Evolutionary conservation across 2,888 invertebrate genomes (phyloP), one percentile per base, ranked within the genome.

Genomic region (Volucella zonaria): DNA sequence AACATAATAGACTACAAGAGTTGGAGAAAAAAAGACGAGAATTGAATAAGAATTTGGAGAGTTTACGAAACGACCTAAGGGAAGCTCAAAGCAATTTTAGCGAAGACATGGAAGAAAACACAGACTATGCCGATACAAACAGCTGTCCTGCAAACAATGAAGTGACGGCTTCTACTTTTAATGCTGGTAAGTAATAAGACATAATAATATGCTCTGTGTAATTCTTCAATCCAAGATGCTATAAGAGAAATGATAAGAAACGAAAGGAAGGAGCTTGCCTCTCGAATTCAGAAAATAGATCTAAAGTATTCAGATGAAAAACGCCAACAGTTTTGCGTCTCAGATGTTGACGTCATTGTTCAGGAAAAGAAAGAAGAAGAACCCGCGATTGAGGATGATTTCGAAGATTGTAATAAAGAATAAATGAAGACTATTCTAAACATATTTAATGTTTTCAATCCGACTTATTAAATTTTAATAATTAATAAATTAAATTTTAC

Each of bases 31-130:
- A 87, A 8, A 88, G 89, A 0, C 86, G 87, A 49, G 82, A 86
- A 45, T 51, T 89, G 8, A 88, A 88, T 31, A 87, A 88, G 6
- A 89, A 89, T 80, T 87, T 89, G 87, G 70, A 87, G 52, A 70
- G 64, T 1, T 61, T 89, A 12, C 87, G 88, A 52, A 79, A 85
- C 40, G 88, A 89, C 86, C 88, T 89, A 49, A 87, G 87, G 43
- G 64, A 87, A 18, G 89, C 88, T 61, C 87, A 87, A 42, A 77
- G 83, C 9, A 79, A 77, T 14, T 87, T 87, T 31, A 75, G 82
- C 42, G 76, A 75, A 0, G 87, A 86, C 59, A 62, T 87, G 9
- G 62, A 61, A 10, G 76, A 81, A 8, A 81, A 86, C 43, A 31
- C 83, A 42, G 86, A 64, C 12, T 43, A 38, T 14, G 47, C 83